Percentiles rank a stretch among this genome's conserved stretches.
These are phyloP conservation scores for Autographa pulchrina DNA, from an alignment of 2,888 invertebrate species.

Conservation along the genomic window DNA sequence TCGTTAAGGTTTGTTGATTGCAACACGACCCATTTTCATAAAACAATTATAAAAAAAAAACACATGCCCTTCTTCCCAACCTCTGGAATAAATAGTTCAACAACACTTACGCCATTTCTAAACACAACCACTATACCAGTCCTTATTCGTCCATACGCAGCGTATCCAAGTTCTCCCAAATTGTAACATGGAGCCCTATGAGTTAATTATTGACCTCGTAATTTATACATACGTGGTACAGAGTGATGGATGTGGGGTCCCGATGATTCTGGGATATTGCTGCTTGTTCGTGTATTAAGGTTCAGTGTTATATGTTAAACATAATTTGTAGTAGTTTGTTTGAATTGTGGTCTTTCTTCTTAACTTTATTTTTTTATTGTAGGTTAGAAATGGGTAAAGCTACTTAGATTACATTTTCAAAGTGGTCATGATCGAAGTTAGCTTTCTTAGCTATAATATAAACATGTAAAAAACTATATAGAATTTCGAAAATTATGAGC, in stretches of 20 bases:
- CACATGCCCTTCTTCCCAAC: too few relatives aligned
- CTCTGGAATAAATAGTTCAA: neutral
- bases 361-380: too few relatives aligned
- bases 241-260: slow-evolving; percentile 10
- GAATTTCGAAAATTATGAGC: too few relatives aligned
- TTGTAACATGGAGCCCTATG: slow-evolving; percentile 1
- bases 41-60: too few relatives aligned
- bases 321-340: neutral
- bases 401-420: too few relatives aligned
- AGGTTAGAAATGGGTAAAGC: too few relatives aligned
- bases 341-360: too few relatives aligned
- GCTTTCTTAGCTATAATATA: too few relatives aligned
- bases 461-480: too few relatives aligned
- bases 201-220: slow-evolving; percentile 16
- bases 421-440: too few relatives aligned
- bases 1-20: too few relatives aligned
- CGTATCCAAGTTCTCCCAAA: slow-evolving; percentile 4
- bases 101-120: neutral
- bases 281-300: neutral
- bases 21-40: too few relatives aligned
- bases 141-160: neutral
- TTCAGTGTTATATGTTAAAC: neutral
- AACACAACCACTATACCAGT: neutral
- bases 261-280: neutral
- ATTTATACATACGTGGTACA: slow-evolving; percentile 8